A percentile compares a stretch with the other conserved stretches of the same genome.
Evolutionary conservation across 2,797 vertebrate genomes (phyloP).

Genomic region (Tangara arthus): DNA sequence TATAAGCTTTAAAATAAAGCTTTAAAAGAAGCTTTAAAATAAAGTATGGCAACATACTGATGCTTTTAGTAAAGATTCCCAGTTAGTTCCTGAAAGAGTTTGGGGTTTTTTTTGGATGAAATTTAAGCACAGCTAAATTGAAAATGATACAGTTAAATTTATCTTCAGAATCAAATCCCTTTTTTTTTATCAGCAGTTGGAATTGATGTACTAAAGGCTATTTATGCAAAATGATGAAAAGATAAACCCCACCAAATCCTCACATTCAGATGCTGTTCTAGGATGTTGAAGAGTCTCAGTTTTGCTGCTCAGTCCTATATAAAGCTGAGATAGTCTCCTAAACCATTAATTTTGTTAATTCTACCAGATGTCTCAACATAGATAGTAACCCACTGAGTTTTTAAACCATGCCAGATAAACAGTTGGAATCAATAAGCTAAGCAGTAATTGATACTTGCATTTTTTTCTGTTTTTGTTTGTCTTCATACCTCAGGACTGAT

Average conservation of each 20-base stretch:
- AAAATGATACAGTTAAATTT: background rate
- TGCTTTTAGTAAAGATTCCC: background rate
- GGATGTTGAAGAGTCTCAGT: background rate
- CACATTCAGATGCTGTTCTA: background rate
- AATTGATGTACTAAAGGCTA: background rate
- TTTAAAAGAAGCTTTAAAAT: background rate
- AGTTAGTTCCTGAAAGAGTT: background rate
- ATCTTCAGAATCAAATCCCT: background rate
- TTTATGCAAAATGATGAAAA: background rate
- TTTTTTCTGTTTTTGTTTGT: background rate
- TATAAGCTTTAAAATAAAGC: background rate
- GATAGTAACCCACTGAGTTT: background rate
- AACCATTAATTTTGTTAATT: background rate
- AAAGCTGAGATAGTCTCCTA: background rate
- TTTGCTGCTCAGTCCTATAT: background rate
- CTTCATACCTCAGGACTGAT: background rate
- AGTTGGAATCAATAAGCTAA: background rate
- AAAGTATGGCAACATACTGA: background rate
- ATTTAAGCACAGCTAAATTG: background rate
- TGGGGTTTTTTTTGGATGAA: accelerated
- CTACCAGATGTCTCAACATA: background rate
- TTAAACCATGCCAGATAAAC: background rate
- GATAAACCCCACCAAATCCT: background rate
- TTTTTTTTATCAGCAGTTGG: background rate
- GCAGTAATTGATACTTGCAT: background rate